Percentiles rank a stretch among this genome's conserved stretches.
Evolutionary conservation across 2,113 vertebrate genomes (phyloP).

Genomic region (Alligator sinensis): DNA sequence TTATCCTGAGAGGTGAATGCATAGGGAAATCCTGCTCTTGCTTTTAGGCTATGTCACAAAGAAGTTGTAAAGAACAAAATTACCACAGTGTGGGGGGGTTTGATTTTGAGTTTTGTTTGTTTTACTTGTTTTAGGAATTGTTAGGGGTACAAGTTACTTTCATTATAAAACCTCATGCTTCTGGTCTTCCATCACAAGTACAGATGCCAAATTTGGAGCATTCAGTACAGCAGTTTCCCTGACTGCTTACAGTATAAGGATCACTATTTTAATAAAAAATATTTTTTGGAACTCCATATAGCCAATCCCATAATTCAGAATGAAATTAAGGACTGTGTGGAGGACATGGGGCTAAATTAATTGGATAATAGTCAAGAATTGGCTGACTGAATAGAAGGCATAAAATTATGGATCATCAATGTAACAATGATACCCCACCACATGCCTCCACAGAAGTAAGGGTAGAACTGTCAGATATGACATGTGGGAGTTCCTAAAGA

Average conservation of each 20-base stretch:
- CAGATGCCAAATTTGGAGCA: neutral
- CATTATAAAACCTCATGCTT: neutral
- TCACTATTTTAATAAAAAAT: neutral
- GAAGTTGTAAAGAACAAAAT: too few relatives aligned
- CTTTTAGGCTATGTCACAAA: neutral
- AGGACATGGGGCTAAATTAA: neutral
- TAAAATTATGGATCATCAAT: neutral
- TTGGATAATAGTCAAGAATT: neutral
- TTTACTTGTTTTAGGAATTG: neutral
- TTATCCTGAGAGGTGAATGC: neutral
- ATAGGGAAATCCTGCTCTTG: neutral
- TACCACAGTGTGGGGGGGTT: too few relatives aligned
- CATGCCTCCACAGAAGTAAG: neutral
- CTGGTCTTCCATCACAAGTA: neutral
- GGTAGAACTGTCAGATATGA: neutral
- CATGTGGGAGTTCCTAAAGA: neutral
- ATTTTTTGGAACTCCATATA: neutral
- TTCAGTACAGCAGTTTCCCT: neutral
- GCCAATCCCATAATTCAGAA: neutral
- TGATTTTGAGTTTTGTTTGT: too few relatives aligned
- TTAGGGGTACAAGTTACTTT: neutral
- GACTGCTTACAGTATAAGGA: neutral
- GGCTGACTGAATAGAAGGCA: neutral
- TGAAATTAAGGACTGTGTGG: neutral
- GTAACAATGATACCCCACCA: neutral